Base-by-base conservation (phyloP, 2,113 vertebrate genomes). In the Spizaetus ornatus region DNA sequence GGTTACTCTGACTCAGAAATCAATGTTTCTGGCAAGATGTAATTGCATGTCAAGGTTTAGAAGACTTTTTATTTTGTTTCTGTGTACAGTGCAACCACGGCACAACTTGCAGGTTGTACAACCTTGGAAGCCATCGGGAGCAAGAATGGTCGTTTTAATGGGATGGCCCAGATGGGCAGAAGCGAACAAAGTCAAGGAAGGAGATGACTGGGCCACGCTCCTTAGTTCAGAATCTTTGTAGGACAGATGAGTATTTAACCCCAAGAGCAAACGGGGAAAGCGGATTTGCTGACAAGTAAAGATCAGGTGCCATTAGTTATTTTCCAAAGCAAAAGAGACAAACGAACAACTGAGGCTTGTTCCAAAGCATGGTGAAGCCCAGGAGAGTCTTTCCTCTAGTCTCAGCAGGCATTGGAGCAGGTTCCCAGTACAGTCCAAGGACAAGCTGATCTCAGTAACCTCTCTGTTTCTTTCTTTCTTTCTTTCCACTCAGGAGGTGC, bases 311-410 rank as follows among this genome's bases (percentile, higher is more conserved):
- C 53, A 31, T 34, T 81, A 58, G 13, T 62, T 63, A 47, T 63
- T 92, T 93, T 59, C 76, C 38, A 70, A 78, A 90, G n/a, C 19
- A 34, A 73, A 93, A 70, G 55, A 82, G n/a, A 42, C 10, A 56
- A 69, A 42, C 1, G 3, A 88, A 78, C 10, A 43, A 36, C 13
- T 2, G 20, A 55, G 27, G 20, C 32, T 93, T 81, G 25, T 26
- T 85, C 42, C 66, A 59, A 82, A 71, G 59, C 38, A 23, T 1
- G 7, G 10, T 52, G n/a, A 88, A 95, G 47, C 45, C 42, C 45
- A 31, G n/a, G 80, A 43, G 18, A 71, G 18, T 27, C 26, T 86
- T 74, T 78, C 36, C 32, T 66, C 16, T 10, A 10, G 19, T 11
- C 29, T 86, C 74, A 38, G 15, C 3, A 18, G 23, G n/a, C 3